A percentile compares a stretch with the other conserved stretches of the same genome.
Evolutionary conservation across 2,113 vertebrate genomes (phyloP).

Genomic region (Chiloscyllium plagiosum): DNA sequence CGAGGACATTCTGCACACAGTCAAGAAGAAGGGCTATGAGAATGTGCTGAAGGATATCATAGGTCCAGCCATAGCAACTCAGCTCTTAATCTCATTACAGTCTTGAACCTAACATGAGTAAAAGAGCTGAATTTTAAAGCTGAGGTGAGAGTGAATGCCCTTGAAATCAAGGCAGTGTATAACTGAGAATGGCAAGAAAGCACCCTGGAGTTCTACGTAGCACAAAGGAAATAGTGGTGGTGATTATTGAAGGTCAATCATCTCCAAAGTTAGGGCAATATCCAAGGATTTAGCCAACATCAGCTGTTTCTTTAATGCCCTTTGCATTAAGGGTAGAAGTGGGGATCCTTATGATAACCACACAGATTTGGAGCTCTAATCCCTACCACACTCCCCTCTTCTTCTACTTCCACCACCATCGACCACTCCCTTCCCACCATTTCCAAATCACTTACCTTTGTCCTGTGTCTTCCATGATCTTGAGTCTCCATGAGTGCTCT

Average conservation of each 20-base stretch:
- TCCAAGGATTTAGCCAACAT: not conserved
- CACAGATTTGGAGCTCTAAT: not conserved
- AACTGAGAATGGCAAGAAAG: not conserved
- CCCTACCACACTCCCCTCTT: too few species aligned
- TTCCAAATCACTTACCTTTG: too few species aligned
- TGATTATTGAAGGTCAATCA: not conserved
- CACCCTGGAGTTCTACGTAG: not conserved
- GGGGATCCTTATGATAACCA: not conserved
- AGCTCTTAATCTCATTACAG: not conserved
- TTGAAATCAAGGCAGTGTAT: not conserved
- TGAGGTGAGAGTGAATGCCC: not conserved
- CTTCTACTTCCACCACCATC: too few species aligned
- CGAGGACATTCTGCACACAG: not conserved
- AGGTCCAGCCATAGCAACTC: not conserved
- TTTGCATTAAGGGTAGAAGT: not conserved
- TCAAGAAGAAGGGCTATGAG: not conserved
- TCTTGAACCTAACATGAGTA: not conserved
- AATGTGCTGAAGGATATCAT: not conserved
- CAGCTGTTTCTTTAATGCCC: not conserved
- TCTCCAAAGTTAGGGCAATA: not conserved
- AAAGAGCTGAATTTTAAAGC: not conserved
- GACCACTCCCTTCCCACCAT: too few species aligned
- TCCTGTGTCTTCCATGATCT: too few species aligned
- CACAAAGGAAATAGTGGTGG: not conserved
- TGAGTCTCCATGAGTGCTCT: too few species aligned